Base-by-base conservation (phyloP, 2,797 vertebrate species). In the Phoebastria nigripes region DNA sequence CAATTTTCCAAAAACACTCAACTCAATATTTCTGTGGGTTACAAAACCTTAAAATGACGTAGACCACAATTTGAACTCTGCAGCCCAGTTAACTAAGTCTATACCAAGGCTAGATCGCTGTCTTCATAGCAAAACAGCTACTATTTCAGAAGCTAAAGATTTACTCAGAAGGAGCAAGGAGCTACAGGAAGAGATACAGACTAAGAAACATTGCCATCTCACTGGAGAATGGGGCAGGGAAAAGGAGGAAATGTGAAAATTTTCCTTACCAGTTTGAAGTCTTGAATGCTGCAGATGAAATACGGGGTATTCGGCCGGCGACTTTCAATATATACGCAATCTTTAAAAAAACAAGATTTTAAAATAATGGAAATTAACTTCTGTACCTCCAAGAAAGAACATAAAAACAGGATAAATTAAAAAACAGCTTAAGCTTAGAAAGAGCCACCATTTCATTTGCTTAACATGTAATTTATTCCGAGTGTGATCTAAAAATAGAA, bases 211-310 rank as follows among this genome's bases (percentile, higher is more conserved):
- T 2, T 31, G 12, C 35, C 93, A 91, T 42, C 70, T 74, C 89
- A 11, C 70, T 51, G 58, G 89, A 85, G 76, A 54, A 51, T 7
- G 66, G 67, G 86, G 56, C 87, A 82, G 91, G 93, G 89, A 63
- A 82, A 51, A 61, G 67, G 52, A 63, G 80, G 39, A 78, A 74
- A 89, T 49, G 95, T 24, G 81, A 72, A 78, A 96, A 77, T 59
- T 95, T 76, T 97, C 98, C 99, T 99, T 98, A 99, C 99, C 99
- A 99, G 98, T 98, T 99, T 99, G 98, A 99, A 99, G 98, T 99
- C 99, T 98, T 99, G 99, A 98, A 99, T 99, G 98, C 99, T 99
- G 99, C 99, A 99, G 98, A 99, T 99, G 99, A 99, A 99, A 98
- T 99, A 99, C 61, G 99, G 99, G 62, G 99, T 99, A 97, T 99